Evolutionary conservation across 2,113 vertebrate species (phyloP), one percentile per base, ranked within the genome.

Genomic region (Tretioscincus oriximinensis): DNA sequence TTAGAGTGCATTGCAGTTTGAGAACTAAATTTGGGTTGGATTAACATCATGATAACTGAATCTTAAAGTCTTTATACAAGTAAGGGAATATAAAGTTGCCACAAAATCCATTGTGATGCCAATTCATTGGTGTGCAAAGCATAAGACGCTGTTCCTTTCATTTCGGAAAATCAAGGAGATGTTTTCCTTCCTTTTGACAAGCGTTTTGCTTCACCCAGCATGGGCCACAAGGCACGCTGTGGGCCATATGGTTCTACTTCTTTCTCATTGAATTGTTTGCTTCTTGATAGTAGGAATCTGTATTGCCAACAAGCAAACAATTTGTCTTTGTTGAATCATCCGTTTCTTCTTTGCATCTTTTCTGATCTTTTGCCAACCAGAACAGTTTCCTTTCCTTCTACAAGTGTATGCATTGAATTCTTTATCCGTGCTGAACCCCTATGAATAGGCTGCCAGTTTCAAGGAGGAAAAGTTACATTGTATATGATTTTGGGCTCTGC

Each of bases 261-360:
- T 66, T 66, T 66, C 65, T 16, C 65, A 16, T 16, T 66, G 65
- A n/a, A 49, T 72, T 47, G 69, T 72, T 49, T 72, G 45, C 45
- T 72, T 49, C 69, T 47, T n/a, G 24, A 72, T 41, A 21, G 47
- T 47, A 72, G 49, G 41, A 45, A 72, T 5, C 10, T n/a, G 6
- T 12, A 7, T 11, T 16, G 45, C 24, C 45, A 49, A 72, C 45
- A 72, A 72, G 35, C 9, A 72, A 72, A 49, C 22, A 26, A 47
- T 72, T 72, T 72, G 69, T 72, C 69, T 72, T n/a, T 72, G 69
- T 49, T 72, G n/a, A 18, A 58, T 58, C 54, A 58, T 68, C 28
- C 66, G 14, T 45, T 72, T n/a, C 69, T 49, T 41, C 24, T n/a
- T 16, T 72, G 45, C 45, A 58, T 58, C 18, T 72, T 47, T 49